phyloP scores from a whole-genome alignment of 2,888 invertebrate genomes.

The Phyto melanocephala region DNA sequence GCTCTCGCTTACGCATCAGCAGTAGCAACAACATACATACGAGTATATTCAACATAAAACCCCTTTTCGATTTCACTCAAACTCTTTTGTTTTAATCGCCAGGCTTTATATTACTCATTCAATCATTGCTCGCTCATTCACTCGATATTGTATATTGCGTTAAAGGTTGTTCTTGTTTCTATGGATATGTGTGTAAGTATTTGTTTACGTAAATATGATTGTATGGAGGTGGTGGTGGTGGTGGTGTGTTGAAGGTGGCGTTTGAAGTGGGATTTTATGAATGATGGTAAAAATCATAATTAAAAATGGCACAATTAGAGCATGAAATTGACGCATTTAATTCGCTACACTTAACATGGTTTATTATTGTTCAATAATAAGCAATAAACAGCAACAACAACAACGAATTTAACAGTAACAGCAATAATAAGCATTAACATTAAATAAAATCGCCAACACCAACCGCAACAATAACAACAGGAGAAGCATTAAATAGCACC shows the following conservation, averaged over 20 bases:
- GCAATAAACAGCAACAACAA: slow-evolving; percentile 24
- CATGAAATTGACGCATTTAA: slow-evolving; percentile 65
- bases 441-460: neutral
- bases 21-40: no score
- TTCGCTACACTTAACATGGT: slow-evolving; percentile 54
- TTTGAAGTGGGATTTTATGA: slow-evolving; percentile 1
- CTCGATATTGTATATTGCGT: neutral
- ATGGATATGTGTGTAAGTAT: neutral
- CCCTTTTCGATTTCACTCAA: no score
- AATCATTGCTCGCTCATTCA: neutral
- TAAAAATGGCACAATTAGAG: slow-evolving; percentile 66
- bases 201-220: neutral
- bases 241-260: slow-evolving; percentile 15
- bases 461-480: neutral
- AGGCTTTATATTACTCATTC: neutral
- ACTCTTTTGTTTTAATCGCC: neutral
- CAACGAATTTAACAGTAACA: neutral
- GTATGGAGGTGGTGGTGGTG: neutral
- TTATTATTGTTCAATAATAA: slow-evolving; percentile 57
- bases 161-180: neutral
- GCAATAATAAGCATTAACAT: neutral
- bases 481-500: neutral
- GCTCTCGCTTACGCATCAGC: no score
- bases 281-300: slow-evolving; percentile 65
- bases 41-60: no score